phyloP scores from a whole-genome alignment of 2,797 vertebrate genomes.

The Iguana delicatissima region DNA sequence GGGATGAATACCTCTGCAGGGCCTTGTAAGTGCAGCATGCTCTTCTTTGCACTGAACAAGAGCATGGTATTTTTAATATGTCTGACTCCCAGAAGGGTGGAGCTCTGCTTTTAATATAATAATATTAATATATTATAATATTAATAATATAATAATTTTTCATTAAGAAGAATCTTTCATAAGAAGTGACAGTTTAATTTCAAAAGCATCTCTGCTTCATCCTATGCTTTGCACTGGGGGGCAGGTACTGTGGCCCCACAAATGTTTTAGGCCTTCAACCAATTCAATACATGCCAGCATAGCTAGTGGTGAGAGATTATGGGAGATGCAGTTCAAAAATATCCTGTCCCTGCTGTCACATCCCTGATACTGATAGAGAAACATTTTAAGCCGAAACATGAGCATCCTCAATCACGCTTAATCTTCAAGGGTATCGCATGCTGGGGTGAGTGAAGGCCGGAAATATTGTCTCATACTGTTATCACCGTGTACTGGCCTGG shows the following conservation, averaged over 20 bases:
- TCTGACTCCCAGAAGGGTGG: neutral
- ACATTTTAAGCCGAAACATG: neutral
- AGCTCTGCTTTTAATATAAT: neutral
- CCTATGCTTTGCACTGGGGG: neutral
- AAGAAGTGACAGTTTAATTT: neutral
- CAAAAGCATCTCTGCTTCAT: neutral
- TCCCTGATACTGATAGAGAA: neutral
- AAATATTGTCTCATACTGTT: neutral
- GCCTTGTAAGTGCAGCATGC: neutral
- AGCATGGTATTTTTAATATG: neutral
- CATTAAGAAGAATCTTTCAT: neutral
- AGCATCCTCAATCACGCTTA: neutral
- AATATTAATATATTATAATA: too few species aligned
- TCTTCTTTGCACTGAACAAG: neutral
- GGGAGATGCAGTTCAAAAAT: neutral
- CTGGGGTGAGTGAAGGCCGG: neutral
- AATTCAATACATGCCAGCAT: neutral
- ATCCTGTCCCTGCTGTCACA: neutral
- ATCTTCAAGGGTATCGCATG: neutral
- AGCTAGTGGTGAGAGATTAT: neutral
- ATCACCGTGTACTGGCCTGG: too few species aligned
- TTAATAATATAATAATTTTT: neutral
- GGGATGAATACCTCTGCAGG: too few species aligned
- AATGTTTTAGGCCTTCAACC: too few species aligned
- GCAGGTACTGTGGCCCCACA: too few species aligned